phyloP scores from a whole-genome alignment of 1,140 invertebrate species.

The Drosophila suzukii region DNA sequence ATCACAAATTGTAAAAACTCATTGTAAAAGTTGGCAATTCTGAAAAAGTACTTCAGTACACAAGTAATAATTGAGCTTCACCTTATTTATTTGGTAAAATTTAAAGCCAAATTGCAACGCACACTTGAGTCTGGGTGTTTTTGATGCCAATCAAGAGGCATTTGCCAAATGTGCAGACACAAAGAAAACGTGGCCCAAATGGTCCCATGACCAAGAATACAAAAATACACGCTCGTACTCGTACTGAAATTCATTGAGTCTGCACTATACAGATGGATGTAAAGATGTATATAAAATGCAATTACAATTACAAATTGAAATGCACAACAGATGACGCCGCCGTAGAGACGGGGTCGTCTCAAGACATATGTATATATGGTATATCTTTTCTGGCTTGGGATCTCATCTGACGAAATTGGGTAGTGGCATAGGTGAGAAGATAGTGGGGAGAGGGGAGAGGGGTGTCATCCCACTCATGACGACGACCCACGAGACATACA shows the following conservation, averaged over 20 bases:
- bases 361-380: background rate
- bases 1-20: too few relatives aligned
- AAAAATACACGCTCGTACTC: conserved; percentile 1
- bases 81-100: background rate
- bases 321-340: conserved; percentile 64
- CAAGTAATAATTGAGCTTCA: too few relatives aligned
- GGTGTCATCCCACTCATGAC: conserved; percentile 14
- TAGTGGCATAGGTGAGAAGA: background rate
- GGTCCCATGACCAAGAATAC: conserved; percentile 14
- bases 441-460: background rate
- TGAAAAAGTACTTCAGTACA: too few relatives aligned
- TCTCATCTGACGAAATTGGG: conserved; percentile 39
- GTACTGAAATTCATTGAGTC: conserved; percentile 6
- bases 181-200: conserved; percentile 20
- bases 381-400: conserved; percentile 7
- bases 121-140: background rate
- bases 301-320: conserved; percentile 64
- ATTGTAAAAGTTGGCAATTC: too few relatives aligned
- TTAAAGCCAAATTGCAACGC: background rate
- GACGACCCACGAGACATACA: conserved; percentile 17
- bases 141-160: conserved; percentile 2
- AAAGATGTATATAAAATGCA: conserved; percentile 26
- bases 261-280: background rate
- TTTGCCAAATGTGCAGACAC: conserved; percentile 13
- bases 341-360: conserved; percentile 23